Percentiles rank a stretch among this genome's conserved stretches.
Evolutionary conservation across 2,888 invertebrate genomes (phyloP).

Genomic region (Brenthis hecate): DNA sequence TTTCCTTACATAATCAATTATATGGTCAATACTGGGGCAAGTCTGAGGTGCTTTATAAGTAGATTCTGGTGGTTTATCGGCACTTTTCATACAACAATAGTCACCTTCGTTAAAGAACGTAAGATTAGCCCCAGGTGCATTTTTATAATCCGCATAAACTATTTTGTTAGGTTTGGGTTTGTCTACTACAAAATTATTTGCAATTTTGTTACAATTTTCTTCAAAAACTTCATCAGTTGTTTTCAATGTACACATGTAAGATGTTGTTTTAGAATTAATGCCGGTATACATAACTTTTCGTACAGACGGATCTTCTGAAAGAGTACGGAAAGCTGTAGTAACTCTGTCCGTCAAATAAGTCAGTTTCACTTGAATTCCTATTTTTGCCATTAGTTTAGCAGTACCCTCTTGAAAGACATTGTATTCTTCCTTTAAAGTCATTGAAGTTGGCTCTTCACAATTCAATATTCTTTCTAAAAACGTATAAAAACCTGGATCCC

Average conservation of each 20-base stretch:
- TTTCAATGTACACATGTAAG: constrained; percentile 72
- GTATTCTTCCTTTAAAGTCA: constrained; percentile 65
- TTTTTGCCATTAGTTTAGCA: constrained; percentile 67
- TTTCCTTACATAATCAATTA: constrained; percentile 71
- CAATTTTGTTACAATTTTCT: constrained; percentile 64
- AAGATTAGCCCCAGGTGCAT: constrained; percentile 68
- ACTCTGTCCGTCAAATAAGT: constrained; percentile 64
- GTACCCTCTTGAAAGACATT: constrained; percentile 74
- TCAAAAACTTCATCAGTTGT: constrained; percentile 67
- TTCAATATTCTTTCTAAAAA: constrained; percentile 60
- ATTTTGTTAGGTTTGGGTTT: constrained; percentile 54
- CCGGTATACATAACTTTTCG: constrained; percentile 73
- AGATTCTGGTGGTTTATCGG: constrained; percentile 70
- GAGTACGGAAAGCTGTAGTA: constrained; percentile 67
- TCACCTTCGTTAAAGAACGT: constrained; percentile 67
- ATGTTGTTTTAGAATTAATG: constrained; percentile 70
- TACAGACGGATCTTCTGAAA: constrained; percentile 66
- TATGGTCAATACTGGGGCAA: constrained; percentile 68
- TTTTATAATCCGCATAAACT: constrained; percentile 66
- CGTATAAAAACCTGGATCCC: constrained; percentile 63
- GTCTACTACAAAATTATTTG: constrained; percentile 56
- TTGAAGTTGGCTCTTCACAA: constrained; percentile 52
- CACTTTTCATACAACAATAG: constrained; percentile 66
- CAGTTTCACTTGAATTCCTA: constrained; percentile 69
- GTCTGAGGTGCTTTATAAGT: constrained; percentile 67